Conservation (phyloP, 2,888 invertebrate genomes). For the Lissocephala sabroskyi region DNA sequence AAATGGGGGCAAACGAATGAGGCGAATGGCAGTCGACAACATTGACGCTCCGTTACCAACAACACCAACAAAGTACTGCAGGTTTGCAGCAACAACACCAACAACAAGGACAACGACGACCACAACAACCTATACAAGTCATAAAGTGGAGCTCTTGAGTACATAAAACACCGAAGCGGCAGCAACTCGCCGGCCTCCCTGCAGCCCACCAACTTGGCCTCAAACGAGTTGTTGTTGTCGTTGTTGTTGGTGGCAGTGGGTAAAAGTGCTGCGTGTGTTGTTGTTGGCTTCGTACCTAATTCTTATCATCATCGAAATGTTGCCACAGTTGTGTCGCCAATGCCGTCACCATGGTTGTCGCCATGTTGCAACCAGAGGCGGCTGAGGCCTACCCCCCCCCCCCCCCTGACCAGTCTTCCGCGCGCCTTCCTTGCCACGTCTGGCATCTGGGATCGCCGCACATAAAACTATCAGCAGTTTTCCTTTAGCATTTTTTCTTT, state of each 20-base stretch:
- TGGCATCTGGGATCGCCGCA: too few species aligned
- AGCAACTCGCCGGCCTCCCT: background rate
- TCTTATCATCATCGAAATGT: slow-evolving; percentile 39
- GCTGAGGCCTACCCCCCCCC: too few species aligned
- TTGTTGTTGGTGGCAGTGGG: slow-evolving; percentile 19
- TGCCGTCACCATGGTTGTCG: slow-evolving; percentile 25
- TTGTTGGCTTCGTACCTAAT: slow-evolving; percentile 30
- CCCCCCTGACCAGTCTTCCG: too few species aligned
- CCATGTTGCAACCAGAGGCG: slow-evolving; percentile 24
- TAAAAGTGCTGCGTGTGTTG: slow-evolving; percentile 25
- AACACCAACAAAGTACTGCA: too few species aligned
- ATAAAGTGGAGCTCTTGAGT: slow-evolving; percentile 59
- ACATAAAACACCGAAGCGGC: slow-evolving; percentile 41
- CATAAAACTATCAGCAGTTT: too few species aligned
- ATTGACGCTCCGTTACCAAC: too few species aligned
- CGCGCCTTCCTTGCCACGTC: too few species aligned
- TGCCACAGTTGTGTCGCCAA: slow-evolving; percentile 46
- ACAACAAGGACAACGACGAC: background rate
- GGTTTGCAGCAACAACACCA: too few species aligned
- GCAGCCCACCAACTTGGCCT: too few species aligned
- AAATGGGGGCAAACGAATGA: background rate
- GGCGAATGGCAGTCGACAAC: background rate
- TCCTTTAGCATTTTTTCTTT: too few species aligned
- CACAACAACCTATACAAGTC: slow-evolving; percentile 47
- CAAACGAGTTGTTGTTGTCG: slow-evolving; percentile 38